These are phyloP conservation scores for Stomatorhinus ivindoensis DNA, from an alignment of 2,113 vertebrate genomes.

Conservation along the genomic window DNA sequence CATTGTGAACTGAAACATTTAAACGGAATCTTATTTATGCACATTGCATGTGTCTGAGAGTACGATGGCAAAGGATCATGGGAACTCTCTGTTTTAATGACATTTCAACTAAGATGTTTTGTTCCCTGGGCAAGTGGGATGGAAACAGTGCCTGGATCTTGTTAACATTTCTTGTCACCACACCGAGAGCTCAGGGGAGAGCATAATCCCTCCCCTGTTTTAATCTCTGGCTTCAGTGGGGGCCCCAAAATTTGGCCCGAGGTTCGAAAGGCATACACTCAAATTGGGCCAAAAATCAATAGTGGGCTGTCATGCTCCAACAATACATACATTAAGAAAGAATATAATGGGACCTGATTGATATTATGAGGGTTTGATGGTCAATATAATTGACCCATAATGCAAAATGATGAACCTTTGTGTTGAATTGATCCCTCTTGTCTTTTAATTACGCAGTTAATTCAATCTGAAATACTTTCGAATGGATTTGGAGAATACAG, in stretches of 20 bases:
- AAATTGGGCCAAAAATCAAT: constrained; percentile 16
- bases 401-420: constrained; percentile 13
- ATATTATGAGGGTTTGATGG: constrained; percentile 2
- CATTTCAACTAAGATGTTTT: neutral
- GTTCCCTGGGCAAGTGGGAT: neutral
- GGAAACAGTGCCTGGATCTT: neutral
- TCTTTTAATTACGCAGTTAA: constrained; percentile 11
- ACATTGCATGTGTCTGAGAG: neutral
- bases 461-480: constrained; percentile 12
- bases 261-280: constrained; percentile 19
- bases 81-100: neutral
- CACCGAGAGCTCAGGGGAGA: neutral
- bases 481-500: constrained; percentile 8
- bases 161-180: neutral
- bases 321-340: neutral
- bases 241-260: constrained; percentile 27
- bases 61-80: neutral
- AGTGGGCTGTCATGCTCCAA: neutral
- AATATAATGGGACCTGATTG: neutral
- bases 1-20: neutral
- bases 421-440: constrained; percentile 1
- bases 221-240: constrained; percentile 18
- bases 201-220: neutral
- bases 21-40: neutral
- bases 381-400: constrained; percentile 4